These are phyloP conservation scores for Sebastes variabilis DNA, from an alignment of 2,797 vertebrate genomes.

Conservation along the genomic window DNA sequence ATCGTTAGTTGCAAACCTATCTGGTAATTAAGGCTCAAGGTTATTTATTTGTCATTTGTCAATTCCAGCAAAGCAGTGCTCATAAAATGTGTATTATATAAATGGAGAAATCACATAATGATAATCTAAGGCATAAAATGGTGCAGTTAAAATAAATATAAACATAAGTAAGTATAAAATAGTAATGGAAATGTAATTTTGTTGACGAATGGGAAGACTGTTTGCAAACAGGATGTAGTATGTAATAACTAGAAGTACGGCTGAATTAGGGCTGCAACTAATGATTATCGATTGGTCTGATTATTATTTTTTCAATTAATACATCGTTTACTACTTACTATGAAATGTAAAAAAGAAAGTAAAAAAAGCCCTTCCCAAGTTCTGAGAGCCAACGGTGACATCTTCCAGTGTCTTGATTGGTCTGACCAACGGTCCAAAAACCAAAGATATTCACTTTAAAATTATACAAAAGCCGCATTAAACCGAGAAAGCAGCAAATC, in stretches of 20 bases:
- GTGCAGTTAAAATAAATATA: too few species aligned
- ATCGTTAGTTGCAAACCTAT: not conserved
- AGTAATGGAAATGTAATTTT: too few species aligned
- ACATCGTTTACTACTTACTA: not conserved
- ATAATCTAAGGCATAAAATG: too few species aligned
- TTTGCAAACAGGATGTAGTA: fast-evolving
- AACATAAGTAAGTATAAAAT: too few species aligned
- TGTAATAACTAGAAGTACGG: too few species aligned
- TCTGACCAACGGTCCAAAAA: not conserved
- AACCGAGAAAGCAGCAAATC: not conserved
- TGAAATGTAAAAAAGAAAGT: not conserved
- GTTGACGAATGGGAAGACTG: too few species aligned
- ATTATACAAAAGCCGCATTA: not conserved
- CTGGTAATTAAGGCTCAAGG: not conserved
- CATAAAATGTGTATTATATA: too few species aligned
- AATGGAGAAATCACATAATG: too few species aligned
- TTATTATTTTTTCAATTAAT: not conserved
- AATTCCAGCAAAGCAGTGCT: too few species aligned
- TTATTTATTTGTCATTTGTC: too few species aligned
- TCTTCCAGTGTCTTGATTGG: not conserved
- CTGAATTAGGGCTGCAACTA: not conserved
- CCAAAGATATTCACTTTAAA: not conserved
- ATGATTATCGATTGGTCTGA: not conserved
- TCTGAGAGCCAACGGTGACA: not conserved
- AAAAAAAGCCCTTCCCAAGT: not conserved